phyloP scores from a whole-genome alignment of 2,888 invertebrate species.

The Orthosia gracilis region DNA sequence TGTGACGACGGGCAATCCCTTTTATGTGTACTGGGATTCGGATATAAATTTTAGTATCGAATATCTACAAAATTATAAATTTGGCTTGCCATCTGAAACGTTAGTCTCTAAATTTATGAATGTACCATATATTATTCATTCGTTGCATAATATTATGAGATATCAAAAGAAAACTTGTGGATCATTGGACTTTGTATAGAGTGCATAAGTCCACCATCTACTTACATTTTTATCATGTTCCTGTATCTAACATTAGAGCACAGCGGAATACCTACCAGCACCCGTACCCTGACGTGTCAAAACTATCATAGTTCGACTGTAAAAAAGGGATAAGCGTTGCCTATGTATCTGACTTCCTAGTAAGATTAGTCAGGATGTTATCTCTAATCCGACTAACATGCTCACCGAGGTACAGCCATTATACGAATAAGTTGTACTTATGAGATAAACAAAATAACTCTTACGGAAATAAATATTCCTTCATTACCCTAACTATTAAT shows the following conservation, averaged over 20 bases:
- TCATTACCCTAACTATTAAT: too few species aligned
- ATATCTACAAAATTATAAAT: conserved; percentile 41
- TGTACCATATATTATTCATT: too few species aligned
- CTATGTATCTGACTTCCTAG: not conserved
- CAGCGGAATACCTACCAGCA: too few species aligned
- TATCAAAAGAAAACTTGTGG: too few species aligned
- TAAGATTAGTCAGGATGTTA: conserved; percentile 29
- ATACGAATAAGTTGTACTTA: not conserved
- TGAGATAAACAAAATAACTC: not conserved
- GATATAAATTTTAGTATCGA: conserved; percentile 44
- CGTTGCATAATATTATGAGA: too few species aligned
- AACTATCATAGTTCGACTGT: too few species aligned
- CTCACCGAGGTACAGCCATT: not conserved
- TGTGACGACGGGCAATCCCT: conserved; percentile 67
- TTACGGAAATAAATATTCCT: too few species aligned
- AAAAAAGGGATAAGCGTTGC: not conserved
- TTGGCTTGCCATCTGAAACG: not conserved
- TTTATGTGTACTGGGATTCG: conserved; percentile 46
- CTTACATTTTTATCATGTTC: not conserved
- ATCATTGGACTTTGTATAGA: too few species aligned
- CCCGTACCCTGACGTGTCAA: too few species aligned
- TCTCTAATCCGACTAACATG: conserved; percentile 19
- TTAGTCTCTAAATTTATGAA: too few species aligned
- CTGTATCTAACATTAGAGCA: too few species aligned
- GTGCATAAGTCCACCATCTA: not conserved